Conservation (phyloP, 2,797 vertebrate genomes). For the Amblyraja radiata region DNA sequence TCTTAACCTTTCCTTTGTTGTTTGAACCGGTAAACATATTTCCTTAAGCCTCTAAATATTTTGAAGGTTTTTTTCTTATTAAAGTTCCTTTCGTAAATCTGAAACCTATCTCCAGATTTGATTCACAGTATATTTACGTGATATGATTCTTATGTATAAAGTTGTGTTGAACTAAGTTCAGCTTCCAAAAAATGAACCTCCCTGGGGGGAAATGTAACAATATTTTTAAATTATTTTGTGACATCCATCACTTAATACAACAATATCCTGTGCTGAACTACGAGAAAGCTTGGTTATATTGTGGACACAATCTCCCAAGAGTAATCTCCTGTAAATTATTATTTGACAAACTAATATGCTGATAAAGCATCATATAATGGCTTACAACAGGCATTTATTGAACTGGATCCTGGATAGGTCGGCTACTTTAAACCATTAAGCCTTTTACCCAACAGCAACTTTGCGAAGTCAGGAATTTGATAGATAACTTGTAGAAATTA, state of each 20-base stretch:
- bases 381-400: not conserved
- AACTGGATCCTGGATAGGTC: not conserved
- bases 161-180: too few relatives aligned
- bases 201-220: too few relatives aligned
- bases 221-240: not conserved
- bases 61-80: not conserved
- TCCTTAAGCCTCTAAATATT: not conserved
- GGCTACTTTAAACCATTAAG: not conserved
- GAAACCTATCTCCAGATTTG: not conserved
- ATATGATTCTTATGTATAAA: not conserved
- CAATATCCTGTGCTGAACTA: not conserved
- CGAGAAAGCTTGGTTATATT: not conserved
- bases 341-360: not conserved
- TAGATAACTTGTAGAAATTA: not conserved
- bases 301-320: not conserved
- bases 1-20: not conserved
- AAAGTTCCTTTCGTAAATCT: not conserved
- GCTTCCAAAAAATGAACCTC: too few relatives aligned
- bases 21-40: not conserved
- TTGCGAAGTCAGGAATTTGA: not conserved
- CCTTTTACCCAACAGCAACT: not conserved
- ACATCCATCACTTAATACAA: not conserved
- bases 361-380: not conserved
- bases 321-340: not conserved
- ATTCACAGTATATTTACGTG: not conserved